Base-by-base conservation (phyloP, 2,888 invertebrate genomes). In the Mesorhabditis spiculigera region DNA sequence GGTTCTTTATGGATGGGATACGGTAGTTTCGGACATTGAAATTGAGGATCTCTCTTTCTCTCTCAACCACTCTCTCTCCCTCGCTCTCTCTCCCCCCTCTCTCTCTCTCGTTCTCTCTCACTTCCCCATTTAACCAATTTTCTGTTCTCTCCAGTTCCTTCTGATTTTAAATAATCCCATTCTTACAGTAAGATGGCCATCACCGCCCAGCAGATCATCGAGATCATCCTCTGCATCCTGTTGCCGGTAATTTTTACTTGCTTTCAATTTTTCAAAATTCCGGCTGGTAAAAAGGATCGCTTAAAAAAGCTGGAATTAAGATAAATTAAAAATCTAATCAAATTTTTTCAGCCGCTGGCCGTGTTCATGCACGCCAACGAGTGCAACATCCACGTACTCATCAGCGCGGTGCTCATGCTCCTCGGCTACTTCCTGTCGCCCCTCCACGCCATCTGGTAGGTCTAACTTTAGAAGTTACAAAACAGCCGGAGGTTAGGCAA, bases 191-290 rank as follows among this genome's bases (percentile, higher is more conserved):
- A 45, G 66, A 81, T 81, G 81, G 81, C 81, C 43, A 78, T 80
- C 73, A 78, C 77, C 71, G 77, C 78, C 71, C 81, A 81, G 70
- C 81, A 81, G 73, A 82, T 83, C 75, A 82, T 83, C 76, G 83
- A 83, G 77, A 68, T 83, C 61, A 81, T 83, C 70, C 79, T 83
- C 66, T 80, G 81, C 71, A 80, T 83, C 74, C 79, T 83, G 78
- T 71, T 83, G 28, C 82, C 83, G 65, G 83, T 82, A 67, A 72
- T 76, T 65, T 16, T 4, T 28, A 1, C 4, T 62, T 8, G 66
- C 8, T 45, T 45, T 5, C 16, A 63, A 16, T 44, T n/a, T 42
- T 61, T 62, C 28, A 42, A 62, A 62, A 13, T 28, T n/a, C 4
- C 43, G 10, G 5, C 8, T 65, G 43, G n/a, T 16, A n/a, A 65